phyloP scores from a whole-genome alignment of 2,797 vertebrate species.

The Leucoraja ocellata region DNA sequence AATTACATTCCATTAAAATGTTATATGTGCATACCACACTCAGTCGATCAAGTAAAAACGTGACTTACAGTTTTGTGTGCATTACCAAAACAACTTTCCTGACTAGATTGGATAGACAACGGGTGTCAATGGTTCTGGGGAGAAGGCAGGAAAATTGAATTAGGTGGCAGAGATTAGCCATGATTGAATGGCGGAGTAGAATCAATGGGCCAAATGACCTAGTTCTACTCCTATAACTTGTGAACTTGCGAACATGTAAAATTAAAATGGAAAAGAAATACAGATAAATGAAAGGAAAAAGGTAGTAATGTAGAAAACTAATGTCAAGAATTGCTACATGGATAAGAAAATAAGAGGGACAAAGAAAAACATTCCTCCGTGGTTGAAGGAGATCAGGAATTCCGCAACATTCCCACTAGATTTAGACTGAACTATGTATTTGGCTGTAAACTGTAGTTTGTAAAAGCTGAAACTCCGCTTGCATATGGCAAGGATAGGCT shows the following conservation, averaged over 20 bases:
- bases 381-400: neutral
- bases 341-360: neutral
- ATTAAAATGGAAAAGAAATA: neutral
- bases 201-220: too few relatives aligned
- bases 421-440: neutral
- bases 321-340: neutral
- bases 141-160: too few relatives aligned
- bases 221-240: too few relatives aligned
- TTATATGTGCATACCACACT: neutral
- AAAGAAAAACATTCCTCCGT: neutral
- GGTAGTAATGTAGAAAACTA: neutral
- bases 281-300: neutral
- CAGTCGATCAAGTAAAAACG: neutral
- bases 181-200: too few relatives aligned
- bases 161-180: too few relatives aligned
- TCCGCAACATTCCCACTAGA: neutral
- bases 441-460: neutral
- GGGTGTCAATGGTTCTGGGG: too few relatives aligned
- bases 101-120: neutral
- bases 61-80: neutral
- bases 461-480: neutral
- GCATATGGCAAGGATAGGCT: neutral
- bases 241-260: neutral
- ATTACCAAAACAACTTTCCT: neutral
- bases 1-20: slow-evolving; percentile 11